phyloP scores from a whole-genome alignment of 2,888 invertebrate species.

The Tillus elongatus region DNA sequence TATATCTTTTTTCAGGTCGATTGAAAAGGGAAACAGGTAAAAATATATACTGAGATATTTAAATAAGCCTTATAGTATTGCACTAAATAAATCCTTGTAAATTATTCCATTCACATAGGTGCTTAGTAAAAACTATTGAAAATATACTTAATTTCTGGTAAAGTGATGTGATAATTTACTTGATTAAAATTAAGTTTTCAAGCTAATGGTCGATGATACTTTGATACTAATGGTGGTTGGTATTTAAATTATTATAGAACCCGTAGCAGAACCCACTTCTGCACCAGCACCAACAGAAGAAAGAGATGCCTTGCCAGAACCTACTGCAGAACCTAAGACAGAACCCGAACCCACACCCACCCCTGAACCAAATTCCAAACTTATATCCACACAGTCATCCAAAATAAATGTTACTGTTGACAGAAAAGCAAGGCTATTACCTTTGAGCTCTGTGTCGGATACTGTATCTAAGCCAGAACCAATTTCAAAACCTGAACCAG shows the following conservation, averaged over 20 bases:
- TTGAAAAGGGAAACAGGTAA: slow-evolving; percentile 21
- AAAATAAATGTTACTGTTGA: slow-evolving; percentile 34
- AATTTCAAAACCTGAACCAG: slow-evolving; percentile 31
- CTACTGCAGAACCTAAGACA: slow-evolving; percentile 35
- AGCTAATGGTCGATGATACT: too few relatives aligned
- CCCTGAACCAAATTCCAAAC: slow-evolving; percentile 30
- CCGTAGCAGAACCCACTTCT: slow-evolving; percentile 25
- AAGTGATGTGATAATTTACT: too few relatives aligned
- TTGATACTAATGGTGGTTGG: slow-evolving; percentile 35
- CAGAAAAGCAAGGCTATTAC: slow-evolving; percentile 39
- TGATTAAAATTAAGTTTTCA: too few relatives aligned
- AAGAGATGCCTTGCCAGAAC: slow-evolving; percentile 28
- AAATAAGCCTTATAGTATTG: slow-evolving; percentile 12
- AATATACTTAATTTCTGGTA: too few relatives aligned
- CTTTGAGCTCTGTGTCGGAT: slow-evolving; percentile 36
- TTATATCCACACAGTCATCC: slow-evolving; percentile 24
- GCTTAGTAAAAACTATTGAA: too few relatives aligned
- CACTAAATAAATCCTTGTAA: too few relatives aligned
- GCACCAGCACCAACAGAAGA: slow-evolving; percentile 34
- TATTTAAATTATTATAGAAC: slow-evolving; percentile 32
- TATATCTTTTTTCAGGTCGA: slow-evolving; percentile 27
- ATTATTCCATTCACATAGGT: too few relatives aligned
- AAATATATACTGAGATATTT: slow-evolving; percentile 13
- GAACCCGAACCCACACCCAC: slow-evolving; percentile 36
- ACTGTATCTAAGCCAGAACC: slow-evolving; percentile 42